These are phyloP conservation scores for Triplophysa rosa DNA, from an alignment of 2,113 vertebrate species.

Conservation along the genomic window DNA sequence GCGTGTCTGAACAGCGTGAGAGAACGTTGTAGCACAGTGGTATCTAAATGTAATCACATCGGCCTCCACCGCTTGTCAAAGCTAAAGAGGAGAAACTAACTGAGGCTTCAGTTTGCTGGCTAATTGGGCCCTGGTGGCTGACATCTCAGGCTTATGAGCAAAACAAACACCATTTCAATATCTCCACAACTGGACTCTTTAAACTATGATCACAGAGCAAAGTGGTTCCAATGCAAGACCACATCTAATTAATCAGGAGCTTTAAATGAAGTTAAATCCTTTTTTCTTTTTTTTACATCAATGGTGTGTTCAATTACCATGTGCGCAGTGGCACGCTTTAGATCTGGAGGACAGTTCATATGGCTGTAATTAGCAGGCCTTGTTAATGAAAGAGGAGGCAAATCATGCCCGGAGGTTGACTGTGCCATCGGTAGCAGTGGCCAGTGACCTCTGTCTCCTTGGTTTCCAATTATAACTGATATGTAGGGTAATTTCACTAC, in stretches of 20 bases:
- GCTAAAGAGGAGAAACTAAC: constrained; percentile 63
- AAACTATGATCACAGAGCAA: constrained; percentile 77
- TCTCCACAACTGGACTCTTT: constrained; percentile 73
- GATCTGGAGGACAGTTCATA: constrained; percentile 69
- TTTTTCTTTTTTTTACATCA: constrained; percentile 51
- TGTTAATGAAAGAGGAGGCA: constrained; percentile 68
- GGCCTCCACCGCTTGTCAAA: constrained; percentile 63
- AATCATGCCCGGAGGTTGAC: constrained; percentile 43
- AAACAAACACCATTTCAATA: constrained; percentile 77
- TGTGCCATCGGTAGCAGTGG: constrained; percentile 39
- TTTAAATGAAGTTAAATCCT: constrained; percentile 56
- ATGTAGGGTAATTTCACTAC: constrained; percentile 16
- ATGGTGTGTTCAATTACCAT: constrained; percentile 75
- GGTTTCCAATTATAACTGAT: constrained; percentile 31
- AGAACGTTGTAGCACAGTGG: constrained; percentile 58
- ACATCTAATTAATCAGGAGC: constrained; percentile 76
- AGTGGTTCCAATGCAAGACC: constrained; percentile 69
- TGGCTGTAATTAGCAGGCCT: constrained; percentile 75
- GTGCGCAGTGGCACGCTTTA: constrained; percentile 65
- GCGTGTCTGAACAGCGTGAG: constrained; percentile 13
- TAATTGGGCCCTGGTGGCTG: constrained; percentile 78
- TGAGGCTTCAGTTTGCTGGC: constrained; percentile 68
- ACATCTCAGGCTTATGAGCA: constrained; percentile 72
- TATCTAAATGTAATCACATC: constrained; percentile 58
- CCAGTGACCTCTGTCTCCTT: constrained; percentile 24